phyloP scores from a whole-genome alignment of 1,140 invertebrate genomes.

The Drosophila jambulina region DNA sequence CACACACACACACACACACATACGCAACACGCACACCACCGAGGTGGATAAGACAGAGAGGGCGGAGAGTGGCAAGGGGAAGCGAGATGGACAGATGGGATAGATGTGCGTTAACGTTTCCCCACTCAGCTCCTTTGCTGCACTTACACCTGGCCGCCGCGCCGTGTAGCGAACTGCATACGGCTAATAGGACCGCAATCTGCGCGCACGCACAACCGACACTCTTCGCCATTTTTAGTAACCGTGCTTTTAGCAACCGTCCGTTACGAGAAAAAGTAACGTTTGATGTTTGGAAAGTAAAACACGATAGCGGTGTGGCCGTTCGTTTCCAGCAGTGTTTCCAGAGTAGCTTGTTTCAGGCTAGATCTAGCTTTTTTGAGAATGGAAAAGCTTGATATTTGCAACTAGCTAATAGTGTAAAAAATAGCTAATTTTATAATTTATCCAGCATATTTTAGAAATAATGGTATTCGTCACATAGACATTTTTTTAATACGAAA shows the following conservation, averaged over 20 bases:
- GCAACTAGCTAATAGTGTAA: too few species aligned
- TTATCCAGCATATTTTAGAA: too few species aligned
- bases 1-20: conserved; percentile 12
- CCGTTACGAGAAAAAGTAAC: conserved; percentile 21
- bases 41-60: conserved; percentile 10
- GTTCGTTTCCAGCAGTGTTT: neutral
- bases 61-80: neutral
- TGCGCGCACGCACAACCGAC: conserved; percentile 73
- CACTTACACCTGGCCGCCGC: conserved; percentile 55
- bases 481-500: too few species aligned
- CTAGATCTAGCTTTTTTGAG: too few species aligned
- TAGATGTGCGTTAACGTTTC: conserved; percentile 10
- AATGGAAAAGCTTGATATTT: too few species aligned
- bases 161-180: conserved; percentile 47
- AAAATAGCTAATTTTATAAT: too few species aligned
- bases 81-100: conserved; percentile 2
- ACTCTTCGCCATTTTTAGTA: conserved; percentile 70
- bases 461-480: too few species aligned
- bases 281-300: conserved; percentile 17
- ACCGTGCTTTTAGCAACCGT: conserved; percentile 50
- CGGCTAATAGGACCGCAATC: conserved; percentile 65
- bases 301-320: conserved; percentile 12
- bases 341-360: too few species aligned
- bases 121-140: neutral
- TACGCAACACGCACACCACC: conserved; percentile 20